These are phyloP conservation scores for Acrobasis consociella DNA, from an alignment of 2,888 invertebrate species.

Conservation along the genomic window DNA sequence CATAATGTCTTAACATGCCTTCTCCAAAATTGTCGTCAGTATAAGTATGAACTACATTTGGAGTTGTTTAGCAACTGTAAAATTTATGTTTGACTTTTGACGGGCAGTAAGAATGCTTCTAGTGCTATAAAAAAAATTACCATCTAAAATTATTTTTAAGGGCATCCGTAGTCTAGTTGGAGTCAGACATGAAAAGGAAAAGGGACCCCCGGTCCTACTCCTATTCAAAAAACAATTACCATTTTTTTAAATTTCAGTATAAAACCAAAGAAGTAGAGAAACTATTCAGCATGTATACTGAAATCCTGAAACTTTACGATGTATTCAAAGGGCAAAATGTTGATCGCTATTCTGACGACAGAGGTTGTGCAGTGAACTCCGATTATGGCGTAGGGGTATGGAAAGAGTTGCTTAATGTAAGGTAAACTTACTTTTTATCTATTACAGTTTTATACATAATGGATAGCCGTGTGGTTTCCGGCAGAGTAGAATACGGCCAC, in stretches of 20 bases:
- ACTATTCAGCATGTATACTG: constrained; percentile 36
- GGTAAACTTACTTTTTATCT: constrained; percentile 31
- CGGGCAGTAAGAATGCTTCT: no score
- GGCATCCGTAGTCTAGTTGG: background rate
- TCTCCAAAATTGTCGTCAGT: background rate
- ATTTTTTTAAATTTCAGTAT: constrained; percentile 32
- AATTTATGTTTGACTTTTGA: no score
- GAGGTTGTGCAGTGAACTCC: constrained; percentile 39
- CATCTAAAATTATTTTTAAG: no score
- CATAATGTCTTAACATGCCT: no score
- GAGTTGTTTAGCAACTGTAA: no score
- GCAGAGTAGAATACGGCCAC: no score
- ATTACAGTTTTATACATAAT: background rate
- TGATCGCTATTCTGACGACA: constrained; percentile 36
- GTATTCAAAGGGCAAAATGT: constrained; percentile 30
- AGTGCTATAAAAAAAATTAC: no score
- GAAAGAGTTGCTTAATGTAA: constrained; percentile 37
- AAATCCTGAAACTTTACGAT: constrained; percentile 29
- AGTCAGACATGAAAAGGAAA: background rate
- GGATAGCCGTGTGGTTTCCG: no score
- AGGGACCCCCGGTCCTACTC: no score
- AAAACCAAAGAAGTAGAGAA: constrained; percentile 42
- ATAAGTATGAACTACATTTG: no score
- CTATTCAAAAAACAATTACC: no score
- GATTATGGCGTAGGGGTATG: constrained; percentile 42